Conservation (phyloP, 2,113 vertebrate genomes). For the Alethe castanea region DNA sequence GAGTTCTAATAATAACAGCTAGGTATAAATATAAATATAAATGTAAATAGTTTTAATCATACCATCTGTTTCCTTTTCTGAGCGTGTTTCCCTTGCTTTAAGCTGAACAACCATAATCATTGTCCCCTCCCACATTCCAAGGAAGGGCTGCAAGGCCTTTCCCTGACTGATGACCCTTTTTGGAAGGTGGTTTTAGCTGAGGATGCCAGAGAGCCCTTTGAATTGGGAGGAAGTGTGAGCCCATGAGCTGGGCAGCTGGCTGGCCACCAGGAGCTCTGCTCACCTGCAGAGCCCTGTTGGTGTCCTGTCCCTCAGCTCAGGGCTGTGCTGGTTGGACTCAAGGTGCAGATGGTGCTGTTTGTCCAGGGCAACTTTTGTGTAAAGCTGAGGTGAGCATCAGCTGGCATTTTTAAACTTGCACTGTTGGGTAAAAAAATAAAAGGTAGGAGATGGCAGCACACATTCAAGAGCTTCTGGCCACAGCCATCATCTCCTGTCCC, state of each 20-base stretch:
- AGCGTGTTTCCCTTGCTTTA: neutral
- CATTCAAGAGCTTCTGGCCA: neutral
- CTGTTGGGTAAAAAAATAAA: neutral
- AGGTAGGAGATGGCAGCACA: neutral
- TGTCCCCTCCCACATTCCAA: neutral
- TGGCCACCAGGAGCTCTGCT: neutral
- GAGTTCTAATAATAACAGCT: neutral
- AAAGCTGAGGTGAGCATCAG: neutral
- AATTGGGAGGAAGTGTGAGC: neutral
- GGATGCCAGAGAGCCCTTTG: neutral
- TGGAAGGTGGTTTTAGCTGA: neutral
- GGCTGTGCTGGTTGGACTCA: accelerated
- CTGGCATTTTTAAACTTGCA: neutral
- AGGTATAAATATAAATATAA: neutral
- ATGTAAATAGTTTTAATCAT: neutral
- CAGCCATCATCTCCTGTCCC: neutral
- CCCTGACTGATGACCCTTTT: neutral
- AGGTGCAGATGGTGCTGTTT: neutral
- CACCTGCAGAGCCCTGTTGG: accelerated
- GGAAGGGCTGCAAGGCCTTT: neutral
- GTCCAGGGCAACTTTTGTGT: neutral
- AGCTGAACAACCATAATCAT: neutral
- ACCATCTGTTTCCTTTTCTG: neutral
- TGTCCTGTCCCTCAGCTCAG: neutral
- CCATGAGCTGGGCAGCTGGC: neutral